Evolutionary conservation across 92 coral and sea anemone species (phyloP).

Genomic region (Siderastrea siderea): DNA sequence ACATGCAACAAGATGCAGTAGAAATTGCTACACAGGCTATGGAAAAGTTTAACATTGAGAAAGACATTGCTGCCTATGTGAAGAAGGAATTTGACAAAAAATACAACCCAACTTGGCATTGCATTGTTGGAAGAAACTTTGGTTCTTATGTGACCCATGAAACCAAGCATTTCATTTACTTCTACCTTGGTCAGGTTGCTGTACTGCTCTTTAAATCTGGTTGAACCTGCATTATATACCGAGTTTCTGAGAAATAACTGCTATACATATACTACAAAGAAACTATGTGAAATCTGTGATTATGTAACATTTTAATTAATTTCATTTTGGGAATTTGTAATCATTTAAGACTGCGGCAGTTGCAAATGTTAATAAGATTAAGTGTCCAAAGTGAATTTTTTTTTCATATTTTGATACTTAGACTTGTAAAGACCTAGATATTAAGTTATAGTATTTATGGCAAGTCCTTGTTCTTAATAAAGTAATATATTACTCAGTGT

Average conservation of each 20-base stretch:
- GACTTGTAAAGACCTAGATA: not conserved
- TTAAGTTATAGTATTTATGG: slow-evolving; percentile 6
- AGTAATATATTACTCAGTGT: not conserved
- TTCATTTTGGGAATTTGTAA: not conserved
- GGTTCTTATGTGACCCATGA: slow-evolving; percentile 99
- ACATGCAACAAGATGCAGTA: slow-evolving; percentile 92
- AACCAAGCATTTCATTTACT: slow-evolving; percentile 98
- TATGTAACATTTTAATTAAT: too few species aligned
- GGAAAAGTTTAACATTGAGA: slow-evolving; percentile 91
- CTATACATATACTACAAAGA: not conserved
- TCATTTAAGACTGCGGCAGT: not conserved
- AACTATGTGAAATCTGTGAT: not conserved
- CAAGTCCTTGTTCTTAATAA: not conserved
- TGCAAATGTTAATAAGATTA: slow-evolving; percentile 7
- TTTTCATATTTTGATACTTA: not conserved
- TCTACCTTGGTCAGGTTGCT: slow-evolving; percentile 98
- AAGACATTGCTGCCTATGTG: slow-evolving; percentile 94
- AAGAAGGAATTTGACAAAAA: slow-evolving; percentile 99
- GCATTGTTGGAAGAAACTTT: slow-evolving; percentile 97
- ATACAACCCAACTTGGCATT: slow-evolving; percentile 99
- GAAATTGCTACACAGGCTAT: slow-evolving; percentile 85
- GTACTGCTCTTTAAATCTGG: slow-evolving; percentile 94
- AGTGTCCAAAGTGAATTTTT: not conserved
- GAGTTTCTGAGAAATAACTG: too few species aligned
- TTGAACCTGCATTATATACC: not conserved